A percentile compares a stretch with the other conserved stretches of the same genome.
phyloP scores from a whole-genome alignment of 2,797 vertebrate genomes.

The Lagodon rhomboides region DNA sequence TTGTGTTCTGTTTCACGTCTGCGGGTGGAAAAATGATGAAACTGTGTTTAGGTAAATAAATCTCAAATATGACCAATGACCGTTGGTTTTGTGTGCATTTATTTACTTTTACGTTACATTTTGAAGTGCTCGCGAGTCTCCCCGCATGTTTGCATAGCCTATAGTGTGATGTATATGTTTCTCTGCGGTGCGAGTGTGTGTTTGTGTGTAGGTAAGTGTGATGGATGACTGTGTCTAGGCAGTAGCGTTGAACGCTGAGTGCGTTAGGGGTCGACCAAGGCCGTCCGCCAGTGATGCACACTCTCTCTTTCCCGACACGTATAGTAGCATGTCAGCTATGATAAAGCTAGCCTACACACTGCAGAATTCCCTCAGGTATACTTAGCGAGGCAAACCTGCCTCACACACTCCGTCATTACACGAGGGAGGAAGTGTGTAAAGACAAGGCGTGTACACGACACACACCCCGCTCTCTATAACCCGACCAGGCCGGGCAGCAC shows the following conservation, averaged over 20 bases:
- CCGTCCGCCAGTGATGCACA: constrained; percentile 28
- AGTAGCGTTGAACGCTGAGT: constrained; percentile 23
- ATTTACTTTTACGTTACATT: constrained; percentile 1
- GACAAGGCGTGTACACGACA: constrained; percentile 4
- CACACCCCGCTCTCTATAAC: neutral
- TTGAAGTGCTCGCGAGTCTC: constrained; percentile 7
- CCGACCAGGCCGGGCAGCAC: neutral
- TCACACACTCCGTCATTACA: constrained; percentile 41
- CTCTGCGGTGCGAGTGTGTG: constrained; percentile 34
- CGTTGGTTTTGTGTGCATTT: neutral
- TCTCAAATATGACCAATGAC: neutral
- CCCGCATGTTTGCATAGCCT: constrained; percentile 25
- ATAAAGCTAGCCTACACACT: constrained; percentile 72
- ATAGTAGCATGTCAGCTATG: constrained; percentile 68
- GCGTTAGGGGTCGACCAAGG: constrained; percentile 50
- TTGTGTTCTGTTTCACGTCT: neutral
- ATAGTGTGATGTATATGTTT: constrained; percentile 30
- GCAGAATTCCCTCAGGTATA: constrained; percentile 76
- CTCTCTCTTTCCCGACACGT: constrained; percentile 17
- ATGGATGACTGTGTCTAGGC: constrained; percentile 65
- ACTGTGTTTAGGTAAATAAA: neutral
- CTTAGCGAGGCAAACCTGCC: constrained; percentile 75
- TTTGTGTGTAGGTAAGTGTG: constrained; percentile 57
- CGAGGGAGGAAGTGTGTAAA: constrained; percentile 40
- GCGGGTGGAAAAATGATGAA: neutral